Evolutionary conservation across 2,888 invertebrate genomes (phyloP).

Genomic region (Mesoligia furuncula): DNA sequence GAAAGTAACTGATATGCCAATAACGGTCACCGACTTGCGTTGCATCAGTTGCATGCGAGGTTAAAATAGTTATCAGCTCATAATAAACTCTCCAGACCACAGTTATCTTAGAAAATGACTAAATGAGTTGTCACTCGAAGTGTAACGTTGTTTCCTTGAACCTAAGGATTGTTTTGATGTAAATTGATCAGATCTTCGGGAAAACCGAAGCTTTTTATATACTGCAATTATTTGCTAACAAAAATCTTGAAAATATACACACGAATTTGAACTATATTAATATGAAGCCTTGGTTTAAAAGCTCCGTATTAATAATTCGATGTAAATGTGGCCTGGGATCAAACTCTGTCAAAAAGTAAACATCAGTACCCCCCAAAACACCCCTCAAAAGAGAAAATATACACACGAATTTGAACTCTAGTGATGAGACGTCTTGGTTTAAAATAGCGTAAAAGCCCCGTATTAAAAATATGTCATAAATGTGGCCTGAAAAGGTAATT

Average conservation of each 20-base stretch:
- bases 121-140: constrained; percentile 19
- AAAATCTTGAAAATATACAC: neutral
- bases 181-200: neutral
- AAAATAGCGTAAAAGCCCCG: neutral
- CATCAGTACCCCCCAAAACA: neutral
- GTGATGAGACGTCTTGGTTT: neutral
- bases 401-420: neutral
- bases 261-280: neutral
- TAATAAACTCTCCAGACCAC: constrained; percentile 12
- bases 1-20: constrained; percentile 8
- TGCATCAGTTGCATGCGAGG: constrained; percentile 16
- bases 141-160: constrained; percentile 19
- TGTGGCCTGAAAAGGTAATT: neutral
- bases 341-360: neutral
- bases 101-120: constrained; percentile 7
- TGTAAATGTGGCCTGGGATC: no score
- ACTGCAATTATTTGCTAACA: neutral
- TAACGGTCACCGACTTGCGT: constrained; percentile 39
- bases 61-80: constrained; percentile 27
- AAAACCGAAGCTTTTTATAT: neutral
- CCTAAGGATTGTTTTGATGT: constrained; percentile 5
- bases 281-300: neutral
- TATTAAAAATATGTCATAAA: neutral
- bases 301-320: neutral
- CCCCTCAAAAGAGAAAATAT: neutral